Evolutionary conservation across 2,797 vertebrate species (phyloP), one percentile per base, ranked within the genome.

Genomic region (Malurus leucopterus): DNA sequence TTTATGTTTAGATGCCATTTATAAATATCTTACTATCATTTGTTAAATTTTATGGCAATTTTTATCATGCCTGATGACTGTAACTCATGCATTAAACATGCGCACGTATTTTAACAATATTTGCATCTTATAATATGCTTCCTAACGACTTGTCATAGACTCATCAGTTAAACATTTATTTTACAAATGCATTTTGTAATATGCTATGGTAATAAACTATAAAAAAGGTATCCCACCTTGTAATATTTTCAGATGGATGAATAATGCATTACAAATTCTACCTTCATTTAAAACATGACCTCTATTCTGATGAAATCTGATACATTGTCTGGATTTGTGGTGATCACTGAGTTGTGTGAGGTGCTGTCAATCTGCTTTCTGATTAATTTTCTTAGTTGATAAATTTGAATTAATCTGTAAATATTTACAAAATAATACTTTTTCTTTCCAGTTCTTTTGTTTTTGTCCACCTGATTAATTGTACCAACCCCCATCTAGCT

Each of bases 111-210:
- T 96, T 95, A 93, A 94, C 91, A 96, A 92, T 96, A 95, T 97
- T 96, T 97, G 92, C 95, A 97, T 97, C 79, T 94, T 96, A 95
- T 96, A 94, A 96, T 95, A 90, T 69, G 90, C 89, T 94, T 96
- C 93, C 91, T 96, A 96, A 94, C 91, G 4, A 92, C 81, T 96
- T 92, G 76, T 94, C 94, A 84, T 77, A 86, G 88, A 83, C 68
- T 92, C 88, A 84, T 83, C 91, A 17, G 88, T 95, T 95, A 96
- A 95, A 93, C 76, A 93, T 95, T 96, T 96, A 92, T 95, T 95
- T 91, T 94, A 92, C 91, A 94, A 95, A 95, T 92, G 84, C 72
- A 87, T 74, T 95, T 95, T 92, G 94, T 95, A 94, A 93, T 94
- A 78, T 85, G 88, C 77, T 93, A 29, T 85, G 83, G 88, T 93